Conservation (phyloP, 2,888 invertebrate species). For the Himalopsyche kuldschensis region DNA sequence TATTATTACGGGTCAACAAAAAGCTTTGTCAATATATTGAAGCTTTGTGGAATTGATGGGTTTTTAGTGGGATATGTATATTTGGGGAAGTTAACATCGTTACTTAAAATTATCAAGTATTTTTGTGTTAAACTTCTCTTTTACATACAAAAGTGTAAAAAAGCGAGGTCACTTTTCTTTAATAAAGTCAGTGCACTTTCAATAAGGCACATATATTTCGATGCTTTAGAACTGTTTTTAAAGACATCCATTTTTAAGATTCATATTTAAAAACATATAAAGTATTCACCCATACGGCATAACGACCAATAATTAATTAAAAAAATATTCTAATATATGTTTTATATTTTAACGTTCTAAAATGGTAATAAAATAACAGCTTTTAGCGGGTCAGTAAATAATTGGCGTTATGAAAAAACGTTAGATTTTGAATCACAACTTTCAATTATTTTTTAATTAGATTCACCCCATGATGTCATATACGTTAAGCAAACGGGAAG, state of each 20-base stretch:
- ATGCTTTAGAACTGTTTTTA: too few relatives aligned
- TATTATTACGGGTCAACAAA: neutral
- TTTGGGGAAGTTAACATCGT: neutral
- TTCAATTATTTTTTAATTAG: slow-evolving; percentile 26
- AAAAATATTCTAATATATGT: too few relatives aligned
- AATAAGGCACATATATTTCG: too few relatives aligned
- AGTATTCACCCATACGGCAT: too few relatives aligned
- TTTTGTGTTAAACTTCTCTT: neutral
- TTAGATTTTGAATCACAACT: slow-evolving; percentile 10
- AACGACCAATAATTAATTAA: too few relatives aligned
- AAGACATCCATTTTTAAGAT: too few relatives aligned
- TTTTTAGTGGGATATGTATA: neutral
- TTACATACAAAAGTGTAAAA: too few relatives aligned
- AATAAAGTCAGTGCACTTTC: too few relatives aligned
- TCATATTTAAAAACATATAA: too few relatives aligned
- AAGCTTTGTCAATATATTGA: neutral
- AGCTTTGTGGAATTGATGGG: neutral
- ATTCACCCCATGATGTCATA: slow-evolving; percentile 24
- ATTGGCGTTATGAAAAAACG: slow-evolving; percentile 3
- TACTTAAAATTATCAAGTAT: neutral
- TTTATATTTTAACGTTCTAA: too few relatives aligned
- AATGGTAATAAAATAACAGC: too few relatives aligned
- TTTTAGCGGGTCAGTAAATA: neutral
- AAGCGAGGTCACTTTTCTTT: too few relatives aligned
- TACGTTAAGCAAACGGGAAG: neutral